Percentiles rank a stretch among this genome's conserved stretches.
phyloP scores from a whole-genome alignment of 2,888 invertebrate genomes.

The Elegia similella region DNA sequence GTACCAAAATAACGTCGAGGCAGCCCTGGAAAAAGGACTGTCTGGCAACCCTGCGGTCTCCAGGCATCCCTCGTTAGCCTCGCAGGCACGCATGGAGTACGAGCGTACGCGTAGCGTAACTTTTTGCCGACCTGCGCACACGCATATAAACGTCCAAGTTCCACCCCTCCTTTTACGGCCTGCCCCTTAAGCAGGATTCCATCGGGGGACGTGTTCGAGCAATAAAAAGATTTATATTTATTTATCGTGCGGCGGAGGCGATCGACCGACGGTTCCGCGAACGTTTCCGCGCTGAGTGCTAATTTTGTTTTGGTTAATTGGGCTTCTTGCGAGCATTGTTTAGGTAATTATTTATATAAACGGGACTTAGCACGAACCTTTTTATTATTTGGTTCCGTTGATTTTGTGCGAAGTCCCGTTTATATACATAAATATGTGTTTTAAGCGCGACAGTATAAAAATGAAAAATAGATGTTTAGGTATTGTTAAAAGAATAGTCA shows the following conservation, averaged over 20 bases:
- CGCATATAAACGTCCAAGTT: conserved; percentile 67
- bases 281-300: conserved; percentile 52
- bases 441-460: too few species aligned
- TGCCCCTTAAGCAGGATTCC: conserved; percentile 72
- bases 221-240: conserved; percentile 76
- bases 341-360: too few species aligned
- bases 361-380: too few species aligned
- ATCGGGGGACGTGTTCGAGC: conserved; percentile 61
- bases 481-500: too few species aligned
- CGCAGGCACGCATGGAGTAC: conserved; percentile 56
- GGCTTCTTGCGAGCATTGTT: too few species aligned
- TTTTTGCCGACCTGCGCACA: conserved; percentile 61
- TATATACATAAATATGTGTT: too few species aligned
- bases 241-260: conserved; percentile 54
- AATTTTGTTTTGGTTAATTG: conserved; percentile 31
- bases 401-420: too few species aligned
- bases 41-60: conserved; percentile 29
- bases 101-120: conserved; percentile 66
- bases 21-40: conserved; percentile 6
- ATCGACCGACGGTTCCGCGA: conserved; percentile 49
- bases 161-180: conserved; percentile 65
- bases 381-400: too few species aligned
- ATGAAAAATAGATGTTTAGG: too few species aligned
- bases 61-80: conserved; percentile 43
- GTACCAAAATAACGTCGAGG: background rate